phyloP scores from a whole-genome alignment of 2,888 invertebrate species.

The Himalopsyche japonica region DNA sequence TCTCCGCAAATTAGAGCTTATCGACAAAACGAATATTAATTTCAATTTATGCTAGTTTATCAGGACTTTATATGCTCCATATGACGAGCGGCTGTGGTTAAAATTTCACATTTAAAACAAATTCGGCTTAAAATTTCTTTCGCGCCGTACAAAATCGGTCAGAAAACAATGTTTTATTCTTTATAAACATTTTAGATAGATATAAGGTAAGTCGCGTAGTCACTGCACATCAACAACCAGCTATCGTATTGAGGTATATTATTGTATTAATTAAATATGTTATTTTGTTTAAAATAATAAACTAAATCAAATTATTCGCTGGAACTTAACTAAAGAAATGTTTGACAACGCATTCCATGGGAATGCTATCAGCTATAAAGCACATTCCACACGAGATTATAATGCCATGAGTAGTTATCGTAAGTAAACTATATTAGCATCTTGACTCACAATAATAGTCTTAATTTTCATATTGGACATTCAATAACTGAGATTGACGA shows the following conservation, averaged over 20 bases:
- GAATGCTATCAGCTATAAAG: conserved; percentile 11
- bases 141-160: too few relatives aligned
- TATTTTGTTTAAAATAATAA: not conserved
- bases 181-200: too few relatives aligned
- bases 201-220: not conserved
- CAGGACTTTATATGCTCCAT: too few relatives aligned
- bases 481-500: not conserved
- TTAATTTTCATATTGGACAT: conserved; percentile 20
- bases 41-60: too few relatives aligned
- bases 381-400: not conserved
- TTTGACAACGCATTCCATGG: not conserved
- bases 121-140: too few relatives aligned
- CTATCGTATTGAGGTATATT: not conserved
- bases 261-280: too few relatives aligned
- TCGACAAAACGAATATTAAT: too few relatives aligned
- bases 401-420: not conserved
- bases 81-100: too few relatives aligned
- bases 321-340: not conserved
- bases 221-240: not conserved
- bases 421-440: conserved; percentile 14
- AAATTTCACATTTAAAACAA: too few relatives aligned
- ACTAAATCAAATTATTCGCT: not conserved
- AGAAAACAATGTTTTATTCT: too few relatives aligned
- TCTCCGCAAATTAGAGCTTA: too few relatives aligned
- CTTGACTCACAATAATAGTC: not conserved